Base-by-base conservation (phyloP, 2,888 invertebrate genomes). In the Hecatera dysodea region DNA sequence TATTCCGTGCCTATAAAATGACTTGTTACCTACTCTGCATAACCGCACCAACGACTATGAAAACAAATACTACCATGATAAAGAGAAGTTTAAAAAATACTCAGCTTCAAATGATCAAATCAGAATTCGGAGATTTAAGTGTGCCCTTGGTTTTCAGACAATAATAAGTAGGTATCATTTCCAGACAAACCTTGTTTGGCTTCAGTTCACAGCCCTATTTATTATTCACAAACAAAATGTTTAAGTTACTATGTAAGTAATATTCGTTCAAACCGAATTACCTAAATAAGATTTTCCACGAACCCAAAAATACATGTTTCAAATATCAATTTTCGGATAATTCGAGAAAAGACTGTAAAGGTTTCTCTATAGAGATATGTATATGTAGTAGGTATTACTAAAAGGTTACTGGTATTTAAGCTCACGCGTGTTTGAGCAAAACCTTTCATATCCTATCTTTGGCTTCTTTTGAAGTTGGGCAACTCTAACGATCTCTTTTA, bases 401-500 rank as follows among this genome's bases (percentile, higher is more conserved):
- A 74, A 72, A 55, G 48, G 44, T 55, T 67, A 74, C 36, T 67
- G 74, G 33, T 73, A 60, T 73, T 60, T 74, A 48, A 12, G 42
- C 42, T 48, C 12, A 36, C 67, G 44, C 36, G 22, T 22, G 55
- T 50, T n/a, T 33, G 29, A 12, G 56, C 12, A 64, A 64, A 36
- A 36, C 19, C 15, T 57, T 72, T 50, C 39, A 52, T 56, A 22
- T 72, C 19, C n/a, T 56, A 15, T 62, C 33, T 50, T 36, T 19
- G 17, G 17, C 11, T 22, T 24, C 6, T 24, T 33, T 52, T 44
- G 22, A 44, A 64, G 56, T 63, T 36, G 42, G 48, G 55, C n/a
- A 29, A 29, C 27, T 55, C 33, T 57, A 42, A 59, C 17, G 2
- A 11, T 39, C 24, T 17, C 22, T 2, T 22, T 22, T 39, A 39